phyloP scores from a whole-genome alignment of 2,797 vertebrate genomes.

The Microctenopoma stevenorrisi region DNA sequence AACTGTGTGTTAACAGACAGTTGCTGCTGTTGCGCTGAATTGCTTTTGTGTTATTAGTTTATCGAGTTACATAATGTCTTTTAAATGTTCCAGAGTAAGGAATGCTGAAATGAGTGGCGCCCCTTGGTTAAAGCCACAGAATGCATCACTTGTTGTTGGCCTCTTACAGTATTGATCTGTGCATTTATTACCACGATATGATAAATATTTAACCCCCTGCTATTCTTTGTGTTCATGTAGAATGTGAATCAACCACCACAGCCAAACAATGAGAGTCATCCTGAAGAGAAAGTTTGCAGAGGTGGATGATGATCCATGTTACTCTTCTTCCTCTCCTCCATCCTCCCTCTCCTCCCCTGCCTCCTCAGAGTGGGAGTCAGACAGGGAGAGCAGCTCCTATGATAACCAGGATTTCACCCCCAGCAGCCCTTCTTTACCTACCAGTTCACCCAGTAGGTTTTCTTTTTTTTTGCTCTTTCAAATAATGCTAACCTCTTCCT shows the following conservation, averaged over 20 bases:
- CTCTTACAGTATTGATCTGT: slow-evolving; percentile 10
- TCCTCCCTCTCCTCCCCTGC: slow-evolving; percentile 79
- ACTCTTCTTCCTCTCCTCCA: slow-evolving; percentile 74
- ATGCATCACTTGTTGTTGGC: neutral
- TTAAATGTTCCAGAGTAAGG: neutral
- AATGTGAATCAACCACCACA: slow-evolving; percentile 44
- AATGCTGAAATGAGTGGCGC: neutral
- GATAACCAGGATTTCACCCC: slow-evolving; percentile 60
- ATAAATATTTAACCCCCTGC: slow-evolving; percentile 12
- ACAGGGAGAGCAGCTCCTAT: slow-evolving; percentile 79
- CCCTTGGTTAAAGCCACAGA: slow-evolving; percentile 2
- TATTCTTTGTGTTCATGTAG: slow-evolving; percentile 56
- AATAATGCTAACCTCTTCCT: slow-evolving; percentile 72
- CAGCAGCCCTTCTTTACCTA: slow-evolving; percentile 41
- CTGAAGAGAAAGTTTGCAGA: slow-evolving; percentile 93
- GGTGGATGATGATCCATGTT: slow-evolving; percentile 85
- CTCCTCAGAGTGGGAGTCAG: slow-evolving; percentile 82
- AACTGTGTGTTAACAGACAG: slow-evolving; percentile 22
- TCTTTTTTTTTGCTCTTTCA: slow-evolving; percentile 46
- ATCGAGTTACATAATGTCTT: slow-evolving; percentile 20
- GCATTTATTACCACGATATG: slow-evolving; percentile 2
- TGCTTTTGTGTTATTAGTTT: slow-evolving; percentile 11
- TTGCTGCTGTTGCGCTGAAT: slow-evolving; percentile 3
- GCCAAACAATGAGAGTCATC: slow-evolving; percentile 86
- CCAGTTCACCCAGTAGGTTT: slow-evolving; percentile 70